Evolutionary conservation across 2,113 vertebrate species (phyloP).

Genomic region (Peromyscus polionotus): DNA sequence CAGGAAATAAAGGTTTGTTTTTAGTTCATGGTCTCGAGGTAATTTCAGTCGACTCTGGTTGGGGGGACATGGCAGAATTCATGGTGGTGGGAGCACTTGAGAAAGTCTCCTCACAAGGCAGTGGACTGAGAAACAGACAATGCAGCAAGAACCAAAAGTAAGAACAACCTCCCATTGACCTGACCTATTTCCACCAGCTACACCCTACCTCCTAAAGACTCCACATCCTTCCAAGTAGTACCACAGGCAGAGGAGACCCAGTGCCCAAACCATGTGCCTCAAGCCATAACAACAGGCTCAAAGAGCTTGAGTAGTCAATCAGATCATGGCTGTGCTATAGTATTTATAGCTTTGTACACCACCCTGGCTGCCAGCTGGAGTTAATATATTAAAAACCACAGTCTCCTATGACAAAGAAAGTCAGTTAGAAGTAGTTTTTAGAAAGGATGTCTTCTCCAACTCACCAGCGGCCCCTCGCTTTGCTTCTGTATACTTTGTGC

Average conservation of each 20-base stretch:
- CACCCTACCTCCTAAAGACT: background rate
- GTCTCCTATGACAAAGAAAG: background rate
- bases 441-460: background rate
- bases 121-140: background rate
- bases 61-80: background rate
- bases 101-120: background rate
- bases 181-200: background rate
- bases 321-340: background rate
- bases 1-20: background rate
- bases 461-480: background rate
- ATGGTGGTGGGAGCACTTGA: background rate
- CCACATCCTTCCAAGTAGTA: background rate
- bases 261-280: background rate
- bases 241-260: background rate
- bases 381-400: background rate
- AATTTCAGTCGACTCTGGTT: background rate
- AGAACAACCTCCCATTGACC: no score
- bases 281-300: background rate
- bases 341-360: background rate
- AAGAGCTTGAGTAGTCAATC: background rate
- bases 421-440: background rate
- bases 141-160: background rate
- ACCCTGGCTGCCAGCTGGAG: background rate
- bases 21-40: background rate
- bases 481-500: background rate